Evolutionary conservation across 2,888 invertebrate species (phyloP), one percentile per base, ranked within the genome.

Genomic region (Mimas tiliae): DNA sequence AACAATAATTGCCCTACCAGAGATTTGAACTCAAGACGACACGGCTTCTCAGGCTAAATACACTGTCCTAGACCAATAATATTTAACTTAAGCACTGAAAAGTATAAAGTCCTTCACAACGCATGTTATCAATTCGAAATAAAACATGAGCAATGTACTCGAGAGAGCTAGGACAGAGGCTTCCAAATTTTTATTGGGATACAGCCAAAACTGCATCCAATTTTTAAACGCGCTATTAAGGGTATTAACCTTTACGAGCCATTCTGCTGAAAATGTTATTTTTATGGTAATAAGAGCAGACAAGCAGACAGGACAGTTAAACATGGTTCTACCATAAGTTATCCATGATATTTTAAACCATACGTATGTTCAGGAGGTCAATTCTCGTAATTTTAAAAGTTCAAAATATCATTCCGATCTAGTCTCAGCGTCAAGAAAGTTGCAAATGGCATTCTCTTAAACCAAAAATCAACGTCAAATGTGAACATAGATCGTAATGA

Each of bases 111-210:
- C 45, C 14, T 14, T 45, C 6, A 48, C 8, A 9, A 50, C 11
- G 19, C 11, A 11, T 19, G 16, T 58, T 42, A 58, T 1, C 38
- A 19, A 42, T 42, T 42, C 12, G 19, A 42, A 58, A 38, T 55
- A 58, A 58, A 58, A 58, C 42, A 42, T 6, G 6, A 42, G 58
- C 58, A 42, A 42, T 58, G 19, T 12, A 58, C 38, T 38, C 58
- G 19, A 58, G 58, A 38, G 58, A 38, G 42, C 19, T 58, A 19
- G 58, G 19, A 19, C 58, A 42, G 58, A 58, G 58, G 38, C 58
- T 58, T 58, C 58, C 58, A 58, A 58, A 58, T 58, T 58, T 58
- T 58, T 58, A 58, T 42, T 58, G 58, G 58, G 58, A 58, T 58
- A 16, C 16, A 42, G 58, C 58, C 58, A 58, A 58, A 38, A 58